phyloP scores from a whole-genome alignment of 1,140 invertebrate species.

The Neotoxoptera formosana region DNA sequence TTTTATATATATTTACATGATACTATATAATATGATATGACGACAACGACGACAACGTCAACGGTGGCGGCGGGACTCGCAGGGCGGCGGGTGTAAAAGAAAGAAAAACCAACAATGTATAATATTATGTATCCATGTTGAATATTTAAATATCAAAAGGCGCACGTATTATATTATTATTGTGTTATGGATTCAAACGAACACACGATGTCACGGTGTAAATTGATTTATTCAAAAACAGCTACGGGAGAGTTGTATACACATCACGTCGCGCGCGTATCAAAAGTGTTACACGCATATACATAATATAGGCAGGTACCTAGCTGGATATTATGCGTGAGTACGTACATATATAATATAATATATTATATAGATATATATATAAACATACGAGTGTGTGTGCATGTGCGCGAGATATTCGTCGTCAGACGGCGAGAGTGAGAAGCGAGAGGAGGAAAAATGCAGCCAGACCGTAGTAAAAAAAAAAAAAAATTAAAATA shows the following conservation, averaged over 20 bases:
- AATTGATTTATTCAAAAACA: conserved; percentile 57
- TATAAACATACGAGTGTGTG: background rate
- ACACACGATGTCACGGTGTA: conserved; percentile 51
- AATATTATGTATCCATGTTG: conserved; percentile 40
- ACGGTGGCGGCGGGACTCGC: too few species aligned
- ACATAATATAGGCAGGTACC: conserved; percentile 12
- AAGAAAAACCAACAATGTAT: conserved; percentile 54
- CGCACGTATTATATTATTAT: conserved; percentile 50
- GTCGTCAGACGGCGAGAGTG: background rate
- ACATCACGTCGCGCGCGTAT: background rate
- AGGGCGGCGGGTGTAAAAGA: background rate
- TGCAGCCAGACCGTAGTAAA: background rate
- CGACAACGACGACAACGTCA: background rate
- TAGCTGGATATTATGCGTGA: conserved; percentile 3
- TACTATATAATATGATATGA: background rate
- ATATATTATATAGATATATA: background rate
- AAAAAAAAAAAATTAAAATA: conserved; percentile 8
- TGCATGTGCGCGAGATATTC: background rate
- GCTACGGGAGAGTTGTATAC: background rate
- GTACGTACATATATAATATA: conserved; percentile 12
- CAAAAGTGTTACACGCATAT: conserved; percentile 12
- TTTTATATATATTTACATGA: background rate
- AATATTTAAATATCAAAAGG: conserved; percentile 58
- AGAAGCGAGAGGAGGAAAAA: background rate
- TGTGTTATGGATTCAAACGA: conserved; percentile 49